These are phyloP conservation scores for Drosophila greeni DNA, from an alignment of 2,888 invertebrate species.

Conservation along the genomic window DNA sequence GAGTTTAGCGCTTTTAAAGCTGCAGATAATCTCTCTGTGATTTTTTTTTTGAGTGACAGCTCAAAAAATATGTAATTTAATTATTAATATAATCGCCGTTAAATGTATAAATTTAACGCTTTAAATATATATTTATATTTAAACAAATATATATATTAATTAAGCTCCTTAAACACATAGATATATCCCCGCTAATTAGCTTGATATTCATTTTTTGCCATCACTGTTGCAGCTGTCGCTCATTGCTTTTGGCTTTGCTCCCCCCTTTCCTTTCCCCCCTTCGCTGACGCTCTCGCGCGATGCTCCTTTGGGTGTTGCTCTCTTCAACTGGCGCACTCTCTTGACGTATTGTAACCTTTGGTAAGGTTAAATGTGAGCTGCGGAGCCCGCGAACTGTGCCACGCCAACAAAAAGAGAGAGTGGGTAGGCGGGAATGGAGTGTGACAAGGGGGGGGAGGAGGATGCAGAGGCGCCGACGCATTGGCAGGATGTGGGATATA, in stretches of 20 bases:
- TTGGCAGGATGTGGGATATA: constrained; percentile 29
- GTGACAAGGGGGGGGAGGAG: constrained; percentile 13
- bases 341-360: constrained; percentile 57
- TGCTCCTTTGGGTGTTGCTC: constrained; percentile 26
- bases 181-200: not conserved
- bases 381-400: constrained; percentile 63
- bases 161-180: not conserved
- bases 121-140: not conserved
- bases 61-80: not conserved
- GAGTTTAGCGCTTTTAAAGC: not conserved
- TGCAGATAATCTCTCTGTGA: not conserved
- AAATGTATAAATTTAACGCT: not conserved
- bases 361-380: constrained; percentile 66
- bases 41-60: not conserved
- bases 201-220: not conserved
- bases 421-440: constrained; percentile 13
- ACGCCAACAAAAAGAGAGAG: constrained; percentile 47
- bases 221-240: constrained; percentile 14
- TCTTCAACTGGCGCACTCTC: constrained; percentile 30
- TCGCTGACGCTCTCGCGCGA: constrained; percentile 3
- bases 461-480: constrained; percentile 60
- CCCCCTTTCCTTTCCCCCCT: not conserved
- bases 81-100: not conserved
- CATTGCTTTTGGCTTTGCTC: not conserved
- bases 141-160: not conserved